Base-by-base conservation (phyloP, 1,140 invertebrate genomes). In the Diploscapter pachys region DNA sequence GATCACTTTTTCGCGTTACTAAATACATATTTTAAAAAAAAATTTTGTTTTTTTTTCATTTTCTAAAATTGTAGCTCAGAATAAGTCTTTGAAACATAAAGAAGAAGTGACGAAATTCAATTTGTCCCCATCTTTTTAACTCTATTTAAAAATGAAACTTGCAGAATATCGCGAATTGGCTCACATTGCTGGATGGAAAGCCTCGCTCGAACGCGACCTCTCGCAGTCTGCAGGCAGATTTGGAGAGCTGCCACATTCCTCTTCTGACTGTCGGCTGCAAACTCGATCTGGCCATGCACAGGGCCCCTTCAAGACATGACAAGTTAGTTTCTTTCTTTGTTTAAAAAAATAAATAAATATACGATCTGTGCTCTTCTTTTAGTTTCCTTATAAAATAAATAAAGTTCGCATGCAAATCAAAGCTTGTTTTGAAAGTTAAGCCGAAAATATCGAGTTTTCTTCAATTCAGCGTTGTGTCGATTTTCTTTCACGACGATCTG, bases 171-270 rank as follows among this genome's bases (percentile, higher is more conserved):
- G 64, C 65, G 31, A 64, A 65, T 50, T 74, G 73, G 73, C 73
- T 74, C 5, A 64, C 73, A 11, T 62, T 74, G 65, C 65, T 74
- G 13, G 73, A 74, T 53, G 73, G 73, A 3, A 74, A 74, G 48
- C 56, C 73, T 3, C 64, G 73, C 8, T 56, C 73, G 5, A 51
- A 31, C 9, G 54, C 51, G 4, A 59, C 5, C 11, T 55, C 55
- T 3, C 55, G 64, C 5, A 64, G 70, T 49, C 73, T 64, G 2
- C 55, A 53, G 0, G 66, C 73, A 4, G 73, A 74, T 13, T 69
- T 74, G n/a, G 73, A 74, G 52, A 66, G 63, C 64, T 74, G 73
- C 63, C 64, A 74, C 53, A 74, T 74, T 69, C 73, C 73, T 3
- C 65, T 74, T 8, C 57, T 74, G 0, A 74, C 64, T n/a, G 73